phyloP scores from a whole-genome alignment of 2,888 invertebrate genomes.

The Drosophila multiciliata region DNA sequence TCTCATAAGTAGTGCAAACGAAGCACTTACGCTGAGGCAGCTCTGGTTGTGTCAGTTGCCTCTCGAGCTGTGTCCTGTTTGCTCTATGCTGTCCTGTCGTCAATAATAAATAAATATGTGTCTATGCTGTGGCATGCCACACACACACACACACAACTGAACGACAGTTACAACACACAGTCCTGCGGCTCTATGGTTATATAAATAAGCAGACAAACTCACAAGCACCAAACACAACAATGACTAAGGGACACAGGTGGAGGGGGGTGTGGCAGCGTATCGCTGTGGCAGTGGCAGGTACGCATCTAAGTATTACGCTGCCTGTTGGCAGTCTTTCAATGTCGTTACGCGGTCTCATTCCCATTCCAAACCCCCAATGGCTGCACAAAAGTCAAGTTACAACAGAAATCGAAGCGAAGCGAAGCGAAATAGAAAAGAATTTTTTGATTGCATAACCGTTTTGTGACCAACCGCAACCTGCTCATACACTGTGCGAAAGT shows the following conservation, averaged over 20 bases:
- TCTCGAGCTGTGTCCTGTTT: slow-evolving; percentile 30
- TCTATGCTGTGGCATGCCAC: slow-evolving; percentile 76
- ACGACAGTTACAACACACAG: slow-evolving; percentile 26
- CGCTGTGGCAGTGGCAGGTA: slow-evolving; percentile 28
- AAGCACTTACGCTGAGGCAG: slow-evolving; percentile 68
- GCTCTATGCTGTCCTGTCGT: slow-evolving; percentile 37
- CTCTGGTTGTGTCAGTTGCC: slow-evolving; percentile 50
- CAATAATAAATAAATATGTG: slow-evolving; percentile 75
- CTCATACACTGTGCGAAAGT: neutral
- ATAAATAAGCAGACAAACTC: slow-evolving; percentile 30
- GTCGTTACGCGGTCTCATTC: slow-evolving; percentile 26
- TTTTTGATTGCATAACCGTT: slow-evolving; percentile 67
- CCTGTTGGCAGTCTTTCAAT: slow-evolving; percentile 26
- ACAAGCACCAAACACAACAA: slow-evolving; percentile 9
- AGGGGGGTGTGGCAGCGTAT: neutral
- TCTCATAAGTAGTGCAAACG: slow-evolving; percentile 69
- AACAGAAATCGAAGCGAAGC: slow-evolving; percentile 10
- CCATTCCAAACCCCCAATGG: slow-evolving; percentile 10
- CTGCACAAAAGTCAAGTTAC: slow-evolving; percentile 21
- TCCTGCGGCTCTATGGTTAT: slow-evolving; percentile 11
- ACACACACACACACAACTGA: slow-evolving; percentile 16
- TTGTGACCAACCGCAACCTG: slow-evolving; percentile 35
- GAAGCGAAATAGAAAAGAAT: slow-evolving; percentile 48
- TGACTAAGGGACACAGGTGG: neutral
- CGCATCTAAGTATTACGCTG: slow-evolving; percentile 54